Base-by-base conservation (phyloP, 2,113 vertebrate genomes). In the Gallinago undulata region DNA sequence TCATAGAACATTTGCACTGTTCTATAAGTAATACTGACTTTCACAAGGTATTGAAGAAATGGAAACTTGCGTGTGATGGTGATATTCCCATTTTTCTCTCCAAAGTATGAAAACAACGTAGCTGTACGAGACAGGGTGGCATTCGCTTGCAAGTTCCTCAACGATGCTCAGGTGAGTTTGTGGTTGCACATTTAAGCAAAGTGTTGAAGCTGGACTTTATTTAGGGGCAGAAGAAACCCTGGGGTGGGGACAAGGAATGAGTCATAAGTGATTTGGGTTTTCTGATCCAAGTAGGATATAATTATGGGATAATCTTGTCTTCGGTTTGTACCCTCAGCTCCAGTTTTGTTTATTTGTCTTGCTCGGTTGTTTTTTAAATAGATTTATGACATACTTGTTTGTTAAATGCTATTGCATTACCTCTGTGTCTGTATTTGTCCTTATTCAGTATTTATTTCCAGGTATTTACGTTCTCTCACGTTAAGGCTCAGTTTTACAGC, bases 101-200 rank as follows among this genome's bases (percentile, higher is more conserved):
- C 87, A 15, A 97, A 99, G 99, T 98, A 99, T 88, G 99, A 99
- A 97, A 99, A 98, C 94, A 98, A 99, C 0, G 98, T 99, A 53
- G 99, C 99, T 7, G 99, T 99, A 60, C 97, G 99, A 87, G 99
- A 99, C 97, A 95, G 99, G 96, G 99, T 99, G 48, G 99, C 99
- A 45, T 99, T 99, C 84, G 99, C 99, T 81, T 99, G 99, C 85
- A 99, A 99, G 98, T 99, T 99, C 83, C 99, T 99, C 92, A 99
- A 68, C 63, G 99, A 99, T 80, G 72, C 97, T 91, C 99, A 99
- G 98, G 99, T 99, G 96, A 98, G 96, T 87, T 78, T 57, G 48
- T 31, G 73, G 41, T 60, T 68, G 51, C 22, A 60, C 11, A 3
- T 48, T 53, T 37, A 59, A 80, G 39, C 51, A 51, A 70, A 50